Conservation (phyloP, 1,140 invertebrate genomes). For the Papilio xuthus region DNA sequence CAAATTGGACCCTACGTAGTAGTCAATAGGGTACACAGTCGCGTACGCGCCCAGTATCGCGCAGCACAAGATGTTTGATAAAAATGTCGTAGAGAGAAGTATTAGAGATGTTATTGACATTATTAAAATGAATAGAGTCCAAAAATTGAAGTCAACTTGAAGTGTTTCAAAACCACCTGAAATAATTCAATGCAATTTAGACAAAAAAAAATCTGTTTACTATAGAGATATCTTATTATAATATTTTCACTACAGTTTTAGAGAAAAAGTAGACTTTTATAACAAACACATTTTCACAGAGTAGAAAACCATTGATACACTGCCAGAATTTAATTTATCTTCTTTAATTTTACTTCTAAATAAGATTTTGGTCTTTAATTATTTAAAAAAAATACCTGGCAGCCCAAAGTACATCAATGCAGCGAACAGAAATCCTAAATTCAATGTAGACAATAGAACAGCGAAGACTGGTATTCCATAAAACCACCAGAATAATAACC, state of each 20-base stretch:
- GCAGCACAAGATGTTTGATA: constrained; percentile 84
- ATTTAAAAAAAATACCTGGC: constrained; percentile 77
- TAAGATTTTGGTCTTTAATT: too few species aligned
- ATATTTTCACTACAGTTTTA: too few species aligned
- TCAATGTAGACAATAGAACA: constrained; percentile 81
- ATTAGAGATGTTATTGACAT: constrained; percentile 80
- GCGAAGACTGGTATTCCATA: constrained; percentile 83
- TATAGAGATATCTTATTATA: too few species aligned
- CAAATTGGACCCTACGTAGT: constrained; percentile 84
- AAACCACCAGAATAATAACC: constrained; percentile 82
- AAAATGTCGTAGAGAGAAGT: constrained; percentile 79
- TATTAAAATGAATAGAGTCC: constrained; percentile 82
- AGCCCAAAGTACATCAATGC: constrained; percentile 81
- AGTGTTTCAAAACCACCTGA: constrained; percentile 83
- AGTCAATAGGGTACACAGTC: constrained; percentile 84
- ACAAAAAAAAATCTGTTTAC: not conserved
- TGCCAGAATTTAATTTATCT: too few species aligned
- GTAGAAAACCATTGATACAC: too few species aligned
- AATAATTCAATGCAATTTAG: constrained; percentile 53
- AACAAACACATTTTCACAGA: too few species aligned
- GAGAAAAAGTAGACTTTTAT: too few species aligned
- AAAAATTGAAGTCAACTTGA: constrained; percentile 83
- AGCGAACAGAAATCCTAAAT: constrained; percentile 82
- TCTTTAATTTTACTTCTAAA: too few species aligned
- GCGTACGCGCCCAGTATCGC: constrained; percentile 85